Evolutionary conservation across 1,140 invertebrate genomes (phyloP).

Genomic region (Pseudomyrmex sp.): DNA sequence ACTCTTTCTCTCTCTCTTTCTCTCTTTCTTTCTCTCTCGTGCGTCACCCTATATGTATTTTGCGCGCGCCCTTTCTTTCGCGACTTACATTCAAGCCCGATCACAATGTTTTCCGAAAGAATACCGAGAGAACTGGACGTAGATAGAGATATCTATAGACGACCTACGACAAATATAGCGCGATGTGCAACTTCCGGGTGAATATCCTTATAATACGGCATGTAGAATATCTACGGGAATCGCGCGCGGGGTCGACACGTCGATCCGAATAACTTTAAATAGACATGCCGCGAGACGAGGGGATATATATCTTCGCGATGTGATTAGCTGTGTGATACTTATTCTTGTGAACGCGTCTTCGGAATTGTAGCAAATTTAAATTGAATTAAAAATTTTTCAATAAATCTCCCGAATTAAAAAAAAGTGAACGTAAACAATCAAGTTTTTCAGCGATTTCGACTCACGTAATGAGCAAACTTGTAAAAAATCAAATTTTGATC

Average conservation of each 20-base stretch:
- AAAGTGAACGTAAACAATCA: background rate
- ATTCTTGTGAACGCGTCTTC: background rate
- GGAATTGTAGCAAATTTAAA: background rate
- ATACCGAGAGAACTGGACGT: constrained; percentile 45
- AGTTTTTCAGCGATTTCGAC: background rate
- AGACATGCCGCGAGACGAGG: constrained; percentile 11
- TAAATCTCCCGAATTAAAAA: background rate
- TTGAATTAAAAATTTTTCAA: background rate
- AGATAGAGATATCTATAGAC: constrained; percentile 73
- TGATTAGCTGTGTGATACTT: constrained; percentile 21
- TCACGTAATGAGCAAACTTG: no score
- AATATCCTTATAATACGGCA: constrained; percentile 66
- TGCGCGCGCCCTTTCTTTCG: constrained; percentile 70
- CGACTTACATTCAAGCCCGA: constrained; percentile 57
- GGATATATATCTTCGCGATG: no score
- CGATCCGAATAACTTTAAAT: constrained; percentile 54
- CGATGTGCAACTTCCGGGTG: constrained; percentile 69
- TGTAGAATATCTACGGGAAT: constrained; percentile 42
- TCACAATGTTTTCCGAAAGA: constrained; percentile 56
- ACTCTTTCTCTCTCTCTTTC: background rate
- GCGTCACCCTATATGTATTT: constrained; percentile 60
- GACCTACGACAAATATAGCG: constrained; percentile 69
- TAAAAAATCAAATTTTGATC: no score
- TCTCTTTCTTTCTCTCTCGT: constrained; percentile 31
- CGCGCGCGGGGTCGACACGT: constrained; percentile 14